A percentile compares a stretch with the other conserved stretches of the same genome.
These are phyloP conservation scores for Matsumyia berberina DNA, from an alignment of 2,888 invertebrate genomes.

Conservation along the genomic window DNA sequence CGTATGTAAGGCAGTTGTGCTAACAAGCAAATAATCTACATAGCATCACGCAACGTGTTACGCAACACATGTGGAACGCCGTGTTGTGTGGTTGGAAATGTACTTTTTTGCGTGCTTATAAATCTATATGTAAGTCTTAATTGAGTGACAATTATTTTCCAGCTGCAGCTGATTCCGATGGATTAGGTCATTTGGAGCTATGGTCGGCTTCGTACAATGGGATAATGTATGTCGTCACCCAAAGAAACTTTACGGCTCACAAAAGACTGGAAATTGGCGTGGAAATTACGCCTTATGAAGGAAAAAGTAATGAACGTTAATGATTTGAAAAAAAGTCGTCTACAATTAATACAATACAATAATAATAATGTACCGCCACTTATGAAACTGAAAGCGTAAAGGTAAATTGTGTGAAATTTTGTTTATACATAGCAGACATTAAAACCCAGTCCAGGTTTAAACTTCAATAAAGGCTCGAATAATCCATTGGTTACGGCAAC, in stretches of 20 bases:
- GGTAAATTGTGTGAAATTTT: too few species aligned
- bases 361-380: too few species aligned
- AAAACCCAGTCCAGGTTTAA: too few species aligned
- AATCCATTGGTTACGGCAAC: too few species aligned
- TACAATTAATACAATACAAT: too few species aligned
- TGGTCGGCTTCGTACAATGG: neutral
- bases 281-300: neutral
- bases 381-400: too few species aligned
- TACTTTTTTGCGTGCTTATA: neutral
- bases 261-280: neutral
- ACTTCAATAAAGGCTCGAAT: too few species aligned
- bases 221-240: neutral
- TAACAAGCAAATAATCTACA: slow-evolving; percentile 58
- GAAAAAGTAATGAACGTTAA: neutral
- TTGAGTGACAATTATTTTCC: slow-evolving; percentile 21
- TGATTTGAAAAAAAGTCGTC: neutral
- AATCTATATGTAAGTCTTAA: slow-evolving; percentile 5
- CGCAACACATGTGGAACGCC: slow-evolving; percentile 47
- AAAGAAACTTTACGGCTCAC: neutral
- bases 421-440: too few species aligned
- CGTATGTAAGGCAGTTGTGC: slow-evolving; percentile 7
- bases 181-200: slow-evolving; percentile 30
- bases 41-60: slow-evolving; percentile 58
- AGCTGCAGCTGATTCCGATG: slow-evolving; percentile 4
- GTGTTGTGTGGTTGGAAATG: neutral